Conservation (phyloP, 2,888 invertebrate genomes). For the Hirtodrosophila duncani region DNA sequence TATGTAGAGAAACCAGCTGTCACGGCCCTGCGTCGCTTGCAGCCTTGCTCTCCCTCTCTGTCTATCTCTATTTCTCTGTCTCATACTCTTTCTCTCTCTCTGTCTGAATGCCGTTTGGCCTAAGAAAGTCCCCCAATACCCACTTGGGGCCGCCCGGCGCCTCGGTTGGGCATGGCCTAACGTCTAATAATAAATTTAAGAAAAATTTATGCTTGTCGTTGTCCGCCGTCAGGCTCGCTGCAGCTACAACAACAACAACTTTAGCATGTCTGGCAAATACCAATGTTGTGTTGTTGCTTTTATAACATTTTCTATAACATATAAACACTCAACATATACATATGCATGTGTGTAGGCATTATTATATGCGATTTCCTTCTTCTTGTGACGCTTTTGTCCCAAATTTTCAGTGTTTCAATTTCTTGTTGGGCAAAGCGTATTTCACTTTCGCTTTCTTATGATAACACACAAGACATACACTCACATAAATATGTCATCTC, state of each 20-base stretch:
- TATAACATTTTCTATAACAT: background rate
- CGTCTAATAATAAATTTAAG: constrained; percentile 68
- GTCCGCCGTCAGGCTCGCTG: constrained; percentile 35
- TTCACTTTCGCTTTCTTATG: constrained; percentile 58
- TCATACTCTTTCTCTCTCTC: constrained; percentile 1
- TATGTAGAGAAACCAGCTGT: constrained; percentile 28
- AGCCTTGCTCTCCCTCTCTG: background rate
- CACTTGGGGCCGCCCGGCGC: no score
- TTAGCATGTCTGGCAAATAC: constrained; percentile 18
- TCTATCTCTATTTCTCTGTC: background rate
- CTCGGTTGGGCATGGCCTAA: constrained; percentile 29
- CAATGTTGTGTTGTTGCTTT: constrained; percentile 3
- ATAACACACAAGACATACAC: no score
- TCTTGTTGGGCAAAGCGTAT: constrained; percentile 13
- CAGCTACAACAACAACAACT: constrained; percentile 34
- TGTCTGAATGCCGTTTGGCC: background rate
- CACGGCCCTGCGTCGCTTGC: constrained; percentile 15
- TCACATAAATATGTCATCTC: no score
- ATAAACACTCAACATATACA: no score
- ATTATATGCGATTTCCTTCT: constrained; percentile 37
- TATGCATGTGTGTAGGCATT: no score
- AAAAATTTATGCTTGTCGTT: constrained; percentile 60
- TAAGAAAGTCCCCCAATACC: no score
- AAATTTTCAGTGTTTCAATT: constrained; percentile 22
- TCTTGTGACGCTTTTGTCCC: constrained; percentile 24